Evolutionary conservation across 2,888 invertebrate species (phyloP), one percentile per base, ranked within the genome.

Genomic region (Drosophila anomalata): DNA sequence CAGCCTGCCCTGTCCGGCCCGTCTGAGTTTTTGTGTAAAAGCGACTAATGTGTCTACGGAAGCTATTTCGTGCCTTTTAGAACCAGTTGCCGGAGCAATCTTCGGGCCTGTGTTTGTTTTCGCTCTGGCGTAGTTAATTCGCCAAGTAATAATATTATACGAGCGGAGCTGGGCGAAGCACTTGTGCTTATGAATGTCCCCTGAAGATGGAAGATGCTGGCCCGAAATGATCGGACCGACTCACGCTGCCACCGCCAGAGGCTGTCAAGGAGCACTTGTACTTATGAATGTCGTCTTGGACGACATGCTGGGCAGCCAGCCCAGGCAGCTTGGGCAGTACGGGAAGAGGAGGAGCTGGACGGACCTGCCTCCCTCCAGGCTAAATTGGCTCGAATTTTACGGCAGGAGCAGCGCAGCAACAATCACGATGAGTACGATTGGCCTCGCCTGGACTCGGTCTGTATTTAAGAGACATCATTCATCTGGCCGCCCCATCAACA

Each of bases 11-110:
- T 47, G 53, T 62, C 70, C 44, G 73, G 33, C 41, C 51, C 48
- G 65, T 69, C 75, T 73, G 55, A 50, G 63, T 73, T 78, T 86
- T 87, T 84, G 88, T 86, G 89, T 89, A 80, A 86, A 83, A 80
- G 88, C 89, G 84, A 84, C 89, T 87, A 87, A 87, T 89, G 88
- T 87, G 87, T 89, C 87, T 82, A 89, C 88, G 88, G 88, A 87
- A 87, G 88, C 89, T 81, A 84, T 79, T 77, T 84, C 88, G 85
- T 81, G 88, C 76, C 81, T 84, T 75, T 79, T 86, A 81, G 76
- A 80, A 80, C 80, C 84, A 81, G 87, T 87, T 77, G 55, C 61
- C 69, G 46, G 59, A 63, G 48, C 71, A 56, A 65, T 77, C 77
- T 70, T 54, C 65, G 22, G 46, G 78, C 78, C 78, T 68, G 66